phyloP scores from a whole-genome alignment of 2,113 vertebrate genomes.

The Montifringilla adamsi region DNA sequence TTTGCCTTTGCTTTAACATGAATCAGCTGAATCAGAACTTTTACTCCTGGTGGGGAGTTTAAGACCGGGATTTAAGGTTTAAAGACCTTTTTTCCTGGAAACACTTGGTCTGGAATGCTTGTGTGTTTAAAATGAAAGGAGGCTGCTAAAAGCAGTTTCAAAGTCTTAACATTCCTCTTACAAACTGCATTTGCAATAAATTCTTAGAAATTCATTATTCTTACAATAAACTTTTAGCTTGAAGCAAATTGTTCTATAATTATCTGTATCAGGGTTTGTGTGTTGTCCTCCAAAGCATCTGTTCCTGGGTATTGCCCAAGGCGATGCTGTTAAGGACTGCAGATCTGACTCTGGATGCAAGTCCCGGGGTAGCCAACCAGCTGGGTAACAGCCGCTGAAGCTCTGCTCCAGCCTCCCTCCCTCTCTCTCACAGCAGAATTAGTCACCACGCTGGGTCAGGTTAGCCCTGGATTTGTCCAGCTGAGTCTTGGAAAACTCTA shows the following conservation, averaged over 20 bases:
- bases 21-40: conserved; percentile 20
- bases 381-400: neutral
- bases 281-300: neutral
- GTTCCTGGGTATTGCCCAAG: neutral
- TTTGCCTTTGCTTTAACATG: conserved; percentile 17
- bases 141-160: neutral
- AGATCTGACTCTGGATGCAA: neutral
- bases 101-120: neutral
- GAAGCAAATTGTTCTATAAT: neutral
- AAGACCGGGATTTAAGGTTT: conserved; percentile 35
- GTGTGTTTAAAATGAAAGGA: conserved; percentile 29
- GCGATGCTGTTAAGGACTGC: neutral
- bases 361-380: neutral
- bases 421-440: neutral
- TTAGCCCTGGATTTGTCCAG: neutral
- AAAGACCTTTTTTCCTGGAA: conserved; percentile 23
- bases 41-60: neutral
- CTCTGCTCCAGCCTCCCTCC: neutral
- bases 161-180: neutral
- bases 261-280: neutral
- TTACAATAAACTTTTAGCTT: neutral
- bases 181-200: neutral
- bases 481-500: neutral
- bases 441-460: neutral
- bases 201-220: conserved; percentile 1